A percentile compares a stretch with the other conserved stretches of the same genome.
phyloP scores from a whole-genome alignment of 2,888 invertebrate genomes.

The Pomacea canaliculata region DNA sequence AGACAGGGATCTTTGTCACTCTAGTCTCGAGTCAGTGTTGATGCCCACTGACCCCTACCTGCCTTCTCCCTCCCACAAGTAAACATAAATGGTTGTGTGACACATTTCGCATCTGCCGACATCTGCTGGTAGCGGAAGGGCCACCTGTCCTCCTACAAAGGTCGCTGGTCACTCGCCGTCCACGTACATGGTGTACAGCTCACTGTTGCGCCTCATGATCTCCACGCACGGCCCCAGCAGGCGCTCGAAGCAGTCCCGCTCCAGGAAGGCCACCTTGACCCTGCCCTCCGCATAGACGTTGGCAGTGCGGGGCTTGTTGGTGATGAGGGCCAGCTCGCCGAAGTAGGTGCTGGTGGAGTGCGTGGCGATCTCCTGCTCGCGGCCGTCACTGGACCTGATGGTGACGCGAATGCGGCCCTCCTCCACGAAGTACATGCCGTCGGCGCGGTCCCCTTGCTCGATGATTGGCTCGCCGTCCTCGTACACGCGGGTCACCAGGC shows the following conservation, averaged over 20 bases:
- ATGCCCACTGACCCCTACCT: too few species aligned
- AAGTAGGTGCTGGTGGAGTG: slow-evolving; percentile 84
- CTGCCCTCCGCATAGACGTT: slow-evolving; percentile 80
- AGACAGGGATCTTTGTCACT: too few species aligned
- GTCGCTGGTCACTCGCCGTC: slow-evolving; percentile 20
- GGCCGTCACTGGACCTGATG: slow-evolving; percentile 79
- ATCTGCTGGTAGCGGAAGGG: too few species aligned
- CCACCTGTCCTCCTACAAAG: too few species aligned
- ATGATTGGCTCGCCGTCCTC: slow-evolving; percentile 64
- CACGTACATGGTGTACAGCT: slow-evolving; percentile 61
- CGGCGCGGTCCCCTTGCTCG: slow-evolving; percentile 64
- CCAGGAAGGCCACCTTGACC: slow-evolving; percentile 93
- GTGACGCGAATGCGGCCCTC: slow-evolving; percentile 89
- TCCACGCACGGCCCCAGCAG: slow-evolving; percentile 97
- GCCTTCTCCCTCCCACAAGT: too few species aligned
- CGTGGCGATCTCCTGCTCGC: slow-evolving; percentile 78
- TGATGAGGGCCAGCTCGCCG: slow-evolving; percentile 95
- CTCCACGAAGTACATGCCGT: slow-evolving; percentile 70
- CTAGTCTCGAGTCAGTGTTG: too few species aligned
- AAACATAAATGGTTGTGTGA: too few species aligned
- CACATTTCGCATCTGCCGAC: too few species aligned
- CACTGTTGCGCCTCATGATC: slow-evolving; percentile 87
- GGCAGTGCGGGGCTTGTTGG: slow-evolving; percentile 95
- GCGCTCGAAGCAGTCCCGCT: slow-evolving; percentile 96
- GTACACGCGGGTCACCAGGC: slow-evolving; percentile 63